Evolutionary conservation across 2,113 vertebrate species (phyloP).

Genomic region (Cebidichthys violaceus): DNA sequence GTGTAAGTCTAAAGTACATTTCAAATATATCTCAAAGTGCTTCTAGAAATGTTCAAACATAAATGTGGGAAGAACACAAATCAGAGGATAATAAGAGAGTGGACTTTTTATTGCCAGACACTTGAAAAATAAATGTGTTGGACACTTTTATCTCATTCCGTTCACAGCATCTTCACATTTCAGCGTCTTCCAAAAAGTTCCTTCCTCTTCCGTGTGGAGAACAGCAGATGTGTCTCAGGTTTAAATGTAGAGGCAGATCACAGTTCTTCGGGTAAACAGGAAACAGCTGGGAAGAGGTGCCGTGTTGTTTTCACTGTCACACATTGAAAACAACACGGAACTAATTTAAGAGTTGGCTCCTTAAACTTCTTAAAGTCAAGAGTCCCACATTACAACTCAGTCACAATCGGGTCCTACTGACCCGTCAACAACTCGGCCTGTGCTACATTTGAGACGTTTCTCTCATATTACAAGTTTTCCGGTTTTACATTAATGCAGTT

Average conservation of each 20-base stretch:
- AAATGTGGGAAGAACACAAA: conserved; percentile 3
- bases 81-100: background rate
- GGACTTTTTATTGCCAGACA: background rate
- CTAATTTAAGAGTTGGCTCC: conserved; percentile 16
- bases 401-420: background rate
- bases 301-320: conserved; percentile 14
- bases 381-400: background rate
- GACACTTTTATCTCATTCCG: conserved; percentile 22
- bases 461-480: background rate
- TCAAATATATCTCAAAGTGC: background rate
- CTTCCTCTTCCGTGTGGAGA: conserved; percentile 2
- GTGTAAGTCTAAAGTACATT: background rate
- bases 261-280: conserved; percentile 34
- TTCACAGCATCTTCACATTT: background rate
- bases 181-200: background rate
- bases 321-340: background rate
- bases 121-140: conserved; percentile 9
- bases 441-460: background rate
- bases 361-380: conserved; percentile 28
- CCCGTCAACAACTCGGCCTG: background rate
- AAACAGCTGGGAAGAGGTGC: conserved; percentile 21
- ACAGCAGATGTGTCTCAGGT: conserved; percentile 55
- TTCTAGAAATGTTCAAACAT: background rate
- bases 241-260: conserved; percentile 59
- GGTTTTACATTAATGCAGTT: background rate